A percentile compares a stretch with the other conserved stretches of the same genome.
These are phyloP conservation scores for Poeciliopsis occidentalis DNA, from an alignment of 2,113 vertebrate genomes.

Conservation along the genomic window DNA sequence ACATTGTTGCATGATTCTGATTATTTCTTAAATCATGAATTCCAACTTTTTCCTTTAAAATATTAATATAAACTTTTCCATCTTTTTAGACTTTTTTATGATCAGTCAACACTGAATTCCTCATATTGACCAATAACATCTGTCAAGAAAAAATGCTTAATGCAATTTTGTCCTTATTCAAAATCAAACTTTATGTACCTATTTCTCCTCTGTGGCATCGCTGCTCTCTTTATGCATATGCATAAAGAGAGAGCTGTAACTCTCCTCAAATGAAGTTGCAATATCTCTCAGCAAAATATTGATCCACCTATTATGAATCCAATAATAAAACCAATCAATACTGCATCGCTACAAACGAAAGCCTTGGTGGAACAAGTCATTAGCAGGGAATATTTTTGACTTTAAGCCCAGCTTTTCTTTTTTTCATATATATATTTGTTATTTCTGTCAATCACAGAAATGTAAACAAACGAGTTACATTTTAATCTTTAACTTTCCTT, in stretches of 20 bases:
- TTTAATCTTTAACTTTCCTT: conserved; percentile 48
- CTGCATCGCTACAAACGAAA: background rate
- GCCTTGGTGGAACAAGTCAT: background rate
- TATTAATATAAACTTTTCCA: background rate
- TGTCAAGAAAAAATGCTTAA: background rate
- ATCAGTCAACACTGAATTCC: background rate
- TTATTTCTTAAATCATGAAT: background rate
- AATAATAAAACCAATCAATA: conserved; percentile 4
- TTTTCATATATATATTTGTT: background rate
- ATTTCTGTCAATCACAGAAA: conserved; percentile 26
- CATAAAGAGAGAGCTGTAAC: background rate
- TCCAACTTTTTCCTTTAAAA: too few relatives aligned
- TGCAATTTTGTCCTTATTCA: background rate
- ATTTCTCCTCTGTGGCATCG: background rate
- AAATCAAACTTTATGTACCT: background rate
- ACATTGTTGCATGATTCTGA: background rate
- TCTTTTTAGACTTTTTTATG: conserved; percentile 15
- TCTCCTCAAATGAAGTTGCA: background rate
- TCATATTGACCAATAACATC: conserved; percentile 49
- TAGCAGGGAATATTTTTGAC: conserved; percentile 15
- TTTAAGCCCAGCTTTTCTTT: conserved; percentile 42
- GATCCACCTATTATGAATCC: conserved; percentile 8
- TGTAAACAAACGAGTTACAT: conserved; percentile 60
- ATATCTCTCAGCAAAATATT: background rate
- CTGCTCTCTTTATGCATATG: background rate